Percentiles rank a stretch among this genome's conserved stretches.
phyloP scores from a whole-genome alignment of 2,113 vertebrate genomes.

The Ahaetulla prasina region DNA sequence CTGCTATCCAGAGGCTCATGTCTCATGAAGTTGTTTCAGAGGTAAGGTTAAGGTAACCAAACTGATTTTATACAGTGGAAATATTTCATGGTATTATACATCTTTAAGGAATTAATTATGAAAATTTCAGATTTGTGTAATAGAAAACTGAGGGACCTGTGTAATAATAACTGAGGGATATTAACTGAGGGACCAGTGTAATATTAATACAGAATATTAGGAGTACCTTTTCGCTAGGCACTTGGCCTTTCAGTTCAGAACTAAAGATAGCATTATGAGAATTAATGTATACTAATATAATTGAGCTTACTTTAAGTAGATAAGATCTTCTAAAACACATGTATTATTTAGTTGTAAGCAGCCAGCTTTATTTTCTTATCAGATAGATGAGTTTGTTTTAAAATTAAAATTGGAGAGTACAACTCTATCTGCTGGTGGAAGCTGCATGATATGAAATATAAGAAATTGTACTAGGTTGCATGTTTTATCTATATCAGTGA shows the following conservation, averaged over 20 bases:
- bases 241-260: background rate
- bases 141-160: background rate
- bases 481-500: background rate
- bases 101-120: background rate
- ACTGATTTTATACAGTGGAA: constrained; percentile 9
- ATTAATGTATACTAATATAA: background rate
- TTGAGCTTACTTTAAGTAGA: background rate
- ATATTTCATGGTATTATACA: background rate
- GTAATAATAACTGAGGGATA: no score
- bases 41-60: constrained; percentile 68
- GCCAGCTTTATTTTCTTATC: background rate
- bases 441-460: background rate
- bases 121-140: background rate
- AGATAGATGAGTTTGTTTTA: background rate
- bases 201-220: background rate
- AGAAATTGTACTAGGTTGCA: background rate
- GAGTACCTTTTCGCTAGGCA: background rate
- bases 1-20: constrained; percentile 98
- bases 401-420: background rate
- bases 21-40: constrained; percentile 98
- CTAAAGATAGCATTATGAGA: background rate
- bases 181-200: background rate
- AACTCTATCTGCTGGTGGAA: background rate
- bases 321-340: background rate
- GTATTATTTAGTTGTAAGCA: background rate